Evolutionary conservation across 2,888 invertebrate species (phyloP), one percentile per base, ranked within the genome.

Genomic region (Stratiomys singularior): DNA sequence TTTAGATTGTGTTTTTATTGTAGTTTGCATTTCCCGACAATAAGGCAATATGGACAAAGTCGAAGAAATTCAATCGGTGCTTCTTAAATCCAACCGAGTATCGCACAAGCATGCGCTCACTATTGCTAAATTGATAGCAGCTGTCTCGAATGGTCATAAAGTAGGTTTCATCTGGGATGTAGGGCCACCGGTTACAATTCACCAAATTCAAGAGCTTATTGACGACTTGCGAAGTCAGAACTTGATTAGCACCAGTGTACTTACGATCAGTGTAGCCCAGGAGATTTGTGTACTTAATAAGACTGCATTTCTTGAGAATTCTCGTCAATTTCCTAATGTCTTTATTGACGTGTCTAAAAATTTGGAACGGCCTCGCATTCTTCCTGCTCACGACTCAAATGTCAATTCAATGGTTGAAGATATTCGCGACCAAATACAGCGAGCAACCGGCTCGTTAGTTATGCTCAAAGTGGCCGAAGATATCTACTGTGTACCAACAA

Each of bases 161-260:
- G 79, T 83, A 18, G 82, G 82, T 27, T 84, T 82, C 79, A 79
- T 84, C 18, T 84, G 84, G 84, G 84, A 84, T 76, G 76, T 81
- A 27, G 82, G 82, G 23, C 77, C 80, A 15, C 79, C 76, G 21
- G 77, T 82, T 2, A 78, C 80, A 1, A 28, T 78, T 3, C 46
- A 76, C 4, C 63, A 80, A 28, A 74, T 83, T 1, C 37, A 69
- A 23, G 66, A 71, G 11, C 52, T 83, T 13, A 28, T 83, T 18
- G 76, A 69, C 23, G 67, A 78, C 46, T 77, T 84, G 47, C 82
- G 81, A 78, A 18, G 56, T 9, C 76, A 71, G n/a, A 79, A 80
- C 1, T 25, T 82, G 4, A 47, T 83, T 5, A 69, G 69, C 15
- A 23, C 76, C 46, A 44, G 80, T 47, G 76, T 83, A 7, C 27